Evolutionary conservation across 2,797 vertebrate species (phyloP).

Genomic region (Micromesistius poutassou): DNA sequence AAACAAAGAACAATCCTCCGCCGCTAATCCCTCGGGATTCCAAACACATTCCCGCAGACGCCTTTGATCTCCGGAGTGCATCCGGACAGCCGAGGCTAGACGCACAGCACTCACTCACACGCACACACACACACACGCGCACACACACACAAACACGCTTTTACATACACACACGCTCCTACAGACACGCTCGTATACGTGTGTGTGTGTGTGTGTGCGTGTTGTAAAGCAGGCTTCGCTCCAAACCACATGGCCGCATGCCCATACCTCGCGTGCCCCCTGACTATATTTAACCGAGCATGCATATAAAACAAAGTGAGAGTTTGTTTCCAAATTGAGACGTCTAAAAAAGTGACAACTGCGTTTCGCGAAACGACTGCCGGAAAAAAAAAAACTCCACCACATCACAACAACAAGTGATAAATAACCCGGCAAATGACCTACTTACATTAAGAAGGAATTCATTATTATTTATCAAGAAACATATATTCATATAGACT

Average conservation of each 20-base stretch:
- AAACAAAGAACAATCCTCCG: constrained; percentile 73
- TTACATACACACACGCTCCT: constrained; percentile 18
- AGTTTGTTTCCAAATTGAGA: constrained; percentile 17
- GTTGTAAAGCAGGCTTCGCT: constrained; percentile 32
- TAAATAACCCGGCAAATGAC: neutral
- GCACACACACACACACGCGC: neutral
- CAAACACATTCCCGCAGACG: constrained; percentile 68
- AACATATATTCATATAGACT: neutral
- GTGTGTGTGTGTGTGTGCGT: too few relatives aligned
- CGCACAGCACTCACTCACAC: constrained; percentile 29
- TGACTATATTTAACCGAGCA: constrained; percentile 43
- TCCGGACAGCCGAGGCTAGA: constrained; percentile 67
- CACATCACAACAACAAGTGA: neutral
- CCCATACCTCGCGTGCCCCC: constrained; percentile 39
- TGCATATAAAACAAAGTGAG: neutral
- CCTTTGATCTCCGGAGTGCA: constrained; percentile 77
- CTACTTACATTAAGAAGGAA: neutral
- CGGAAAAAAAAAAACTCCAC: neutral
- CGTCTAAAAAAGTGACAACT: constrained; percentile 6
- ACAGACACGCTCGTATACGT: constrained; percentile 15
- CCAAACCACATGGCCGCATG: constrained; percentile 20
- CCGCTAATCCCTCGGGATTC: constrained; percentile 73
- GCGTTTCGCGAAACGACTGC: neutral
- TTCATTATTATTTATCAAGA: neutral
- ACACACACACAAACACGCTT: too few relatives aligned